Evolutionary conservation across 2,797 vertebrate species (phyloP).

Genomic region (Valencia hispanica): DNA sequence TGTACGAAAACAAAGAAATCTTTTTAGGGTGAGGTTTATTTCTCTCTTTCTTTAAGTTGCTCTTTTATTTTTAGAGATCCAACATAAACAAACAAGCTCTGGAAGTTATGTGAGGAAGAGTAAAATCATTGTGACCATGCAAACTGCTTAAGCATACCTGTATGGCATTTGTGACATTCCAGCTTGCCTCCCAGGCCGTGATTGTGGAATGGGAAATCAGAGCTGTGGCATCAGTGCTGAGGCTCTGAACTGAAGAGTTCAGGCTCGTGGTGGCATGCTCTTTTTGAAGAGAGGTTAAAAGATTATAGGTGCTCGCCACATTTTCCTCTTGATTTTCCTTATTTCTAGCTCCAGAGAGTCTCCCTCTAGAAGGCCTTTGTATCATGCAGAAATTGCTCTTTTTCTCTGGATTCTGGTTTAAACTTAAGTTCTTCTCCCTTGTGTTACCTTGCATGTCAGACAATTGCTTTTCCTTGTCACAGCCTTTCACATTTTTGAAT

Average conservation of each 20-base stretch:
- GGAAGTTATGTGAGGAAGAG: too few relatives aligned
- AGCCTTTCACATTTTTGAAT: constrained; percentile 2
- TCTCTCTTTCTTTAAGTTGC: neutral
- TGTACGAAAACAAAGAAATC: neutral
- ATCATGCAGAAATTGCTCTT: constrained; percentile 5
- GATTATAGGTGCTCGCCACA: neutral
- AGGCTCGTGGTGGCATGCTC: constrained; percentile 16
- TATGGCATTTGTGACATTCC: constrained; percentile 81
- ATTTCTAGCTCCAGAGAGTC: constrained; percentile 10
- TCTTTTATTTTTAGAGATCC: neutral
- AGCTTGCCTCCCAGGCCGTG: constrained; percentile 81
- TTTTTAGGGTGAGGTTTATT: neutral
- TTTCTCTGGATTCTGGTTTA: constrained; percentile 8
- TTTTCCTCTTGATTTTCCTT: neutral
- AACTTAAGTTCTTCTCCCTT: constrained; percentile 7
- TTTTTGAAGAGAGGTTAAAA: constrained; percentile 11
- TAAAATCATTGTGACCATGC: neutral
- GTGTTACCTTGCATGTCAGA: constrained; percentile 3
- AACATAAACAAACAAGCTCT: neutral
- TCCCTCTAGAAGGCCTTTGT: neutral
- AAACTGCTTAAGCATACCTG: constrained; percentile 59
- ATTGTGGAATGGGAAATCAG: constrained; percentile 53
- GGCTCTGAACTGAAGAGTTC: constrained; percentile 19
- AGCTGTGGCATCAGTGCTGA: neutral
- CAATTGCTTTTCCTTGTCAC: constrained; percentile 10